Evolutionary conservation across 2,113 vertebrate genomes (phyloP), one percentile per base, ranked within the genome.

Genomic region (Haemorhous mexicanus): DNA sequence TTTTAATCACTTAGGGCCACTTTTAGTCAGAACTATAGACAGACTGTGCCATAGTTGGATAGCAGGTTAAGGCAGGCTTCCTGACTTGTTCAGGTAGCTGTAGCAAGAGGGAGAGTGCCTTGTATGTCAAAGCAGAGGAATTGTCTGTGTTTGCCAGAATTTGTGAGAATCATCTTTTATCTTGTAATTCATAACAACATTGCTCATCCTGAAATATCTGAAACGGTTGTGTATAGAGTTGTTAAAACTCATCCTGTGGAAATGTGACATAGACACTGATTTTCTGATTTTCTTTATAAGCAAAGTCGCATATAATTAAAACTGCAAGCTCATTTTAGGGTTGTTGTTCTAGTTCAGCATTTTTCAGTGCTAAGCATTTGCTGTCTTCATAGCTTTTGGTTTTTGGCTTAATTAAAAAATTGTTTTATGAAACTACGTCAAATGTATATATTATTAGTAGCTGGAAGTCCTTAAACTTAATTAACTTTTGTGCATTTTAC

Each of bases 191-290:
- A 11, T 35, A 78, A 46, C 9, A 35, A 2, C n/a, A 33, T 39
- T 69, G 22, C 27, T 63, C 28, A 52, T 66, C 63, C 43, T 74
- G 46, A 52, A 76, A 16, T 91, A 37, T 33, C 43, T 58, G n/a
- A 7, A 78, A 44, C 16, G 1, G 1, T 33, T 3, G 0, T 59
- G 27, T 30, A 20, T 11, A 7, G 23, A 74, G 7, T 16, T 73
- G n/a, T 68, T 79, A 49, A 85, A 75, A 28, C 15, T 59, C 11
- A 27, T 22, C 13, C 61, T 46, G 21, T 66, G 28, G 46, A 64
- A 76, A 58, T 55, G 20, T 58, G 67, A 33, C 27, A 27, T 1
- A 32, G 39, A 27, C 11, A 18, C 22, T 37, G 26, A 69, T 70
- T 66, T 90, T 85, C 52, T 49, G 23, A 4, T 37, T 32, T 35